Evolutionary conservation across 2,797 vertebrate genomes (phyloP), one percentile per base, ranked within the genome.

Genomic region (Nannoperca australis): DNA sequence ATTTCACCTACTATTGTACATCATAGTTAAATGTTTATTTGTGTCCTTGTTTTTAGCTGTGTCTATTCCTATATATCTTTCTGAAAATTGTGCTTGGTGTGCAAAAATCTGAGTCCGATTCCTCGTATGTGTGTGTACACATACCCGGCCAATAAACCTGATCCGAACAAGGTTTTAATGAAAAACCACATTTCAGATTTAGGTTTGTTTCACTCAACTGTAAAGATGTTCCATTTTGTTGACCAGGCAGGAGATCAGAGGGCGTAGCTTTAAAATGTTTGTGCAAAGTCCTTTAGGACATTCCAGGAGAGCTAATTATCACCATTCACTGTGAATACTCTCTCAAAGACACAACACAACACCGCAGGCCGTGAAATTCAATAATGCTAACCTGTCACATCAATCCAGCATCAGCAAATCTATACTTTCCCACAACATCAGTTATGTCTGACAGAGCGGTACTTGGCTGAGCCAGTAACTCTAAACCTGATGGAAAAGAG

Each of bases 321-420:
- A 61, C 64, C 47, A 61, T 70, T 72, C 77, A 61, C 62, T 50
- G 64, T 58, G 75, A 77, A 78, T 49, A 73, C 61, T 64, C 76
- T 79, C 54, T 61, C 45, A 34, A 62, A 72, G 76, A 85, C 51
- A 27, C 24, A 27, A 27, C 69, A 78, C 80, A 76, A 61, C 62
- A 83, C 64, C 66, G 70, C 73, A 5, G 36, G 56, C 81, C 63
- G 77, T 71, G 71, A 78, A 89, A 85, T 81, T 85, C 85, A 88
- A 81, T 88, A 88, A 82, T 81, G 80, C 83, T 86, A 86, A 86
- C 84, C 80, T 86, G 89, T 88, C 88, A 87, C 76, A 87, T 91
- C 85, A 87, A 81, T 89, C 88, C 86, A 79, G 59, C 72, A 85
- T 79, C 82, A 85, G 83, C 78, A 78, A 77, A 90, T 91, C 84